Base-by-base conservation (phyloP, 2,113 vertebrate genomes). In the Proterorhinus semilunaris region DNA sequence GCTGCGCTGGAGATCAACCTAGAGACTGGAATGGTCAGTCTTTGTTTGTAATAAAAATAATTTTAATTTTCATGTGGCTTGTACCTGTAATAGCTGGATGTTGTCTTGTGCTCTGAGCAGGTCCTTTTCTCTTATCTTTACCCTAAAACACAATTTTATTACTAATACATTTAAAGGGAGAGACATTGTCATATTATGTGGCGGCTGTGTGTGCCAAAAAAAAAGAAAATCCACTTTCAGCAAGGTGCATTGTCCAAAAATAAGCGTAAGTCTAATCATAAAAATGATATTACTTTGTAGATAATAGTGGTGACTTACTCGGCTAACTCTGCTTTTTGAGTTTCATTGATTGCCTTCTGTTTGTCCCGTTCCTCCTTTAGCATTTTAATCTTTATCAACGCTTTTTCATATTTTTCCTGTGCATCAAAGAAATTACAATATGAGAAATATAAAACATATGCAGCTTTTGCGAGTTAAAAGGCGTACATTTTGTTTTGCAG, bases 1-100 rank as follows among this genome's bases (percentile, higher is more conserved):
- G 8, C 80, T 87, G 83, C 69, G 90, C 78, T 90, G 83, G 9
- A 92, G 74, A 69, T 94, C 93, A 13, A 90, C 84, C 93, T 94
- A 77, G 0, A 48, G 6, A 17, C 15, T 13, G 44, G 64, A 36
- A 36, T 50, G 4, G 51, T 58, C 15, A 66, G 9, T 17, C 9
- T 46, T 48, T 0, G 57, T 42, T 8, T 7, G n/a, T 6, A 7
- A 45, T 45, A 0, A 66, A 54, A 2, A 6, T 10, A 12, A 43
- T 65, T 12, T 10, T 4, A 66, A 42, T 45, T 10, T 54, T 3
- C 13, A 12, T 9, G 8, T 44, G 55, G 43, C 1, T 42, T 45
- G 53, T 63, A 93, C 92, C 90, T 92, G 70, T 2, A 92, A 78
- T 15, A 93, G 87, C 27, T 90, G 87, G 16, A 80, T 17, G 12